Evolutionary conservation across 1,140 invertebrate genomes (phyloP).

Genomic region (Lamellibrachia luymesi): DNA sequence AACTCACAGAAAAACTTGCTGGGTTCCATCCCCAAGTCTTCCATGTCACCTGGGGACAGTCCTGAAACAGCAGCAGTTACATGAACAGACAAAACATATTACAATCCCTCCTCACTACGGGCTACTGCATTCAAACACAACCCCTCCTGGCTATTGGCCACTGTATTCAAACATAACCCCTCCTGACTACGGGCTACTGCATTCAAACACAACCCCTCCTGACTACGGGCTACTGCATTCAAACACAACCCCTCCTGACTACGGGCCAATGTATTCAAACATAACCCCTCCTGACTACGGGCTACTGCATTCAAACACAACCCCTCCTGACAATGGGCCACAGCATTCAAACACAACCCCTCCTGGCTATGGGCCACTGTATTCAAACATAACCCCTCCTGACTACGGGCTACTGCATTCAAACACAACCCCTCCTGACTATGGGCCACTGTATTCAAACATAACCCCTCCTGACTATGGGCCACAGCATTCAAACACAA

Average conservation of each 20-base stretch:
- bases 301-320: neutral
- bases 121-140: neutral
- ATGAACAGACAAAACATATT: neutral
- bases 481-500: too few relatives aligned
- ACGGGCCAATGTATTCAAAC: too few relatives aligned
- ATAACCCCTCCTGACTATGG: neutral
- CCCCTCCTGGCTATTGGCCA: too few relatives aligned
- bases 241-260: too few relatives aligned
- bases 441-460: neutral
- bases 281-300: neutral
- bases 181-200: too few relatives aligned
- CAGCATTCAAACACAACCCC: neutral
- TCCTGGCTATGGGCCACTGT: neutral
- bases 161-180: neutral
- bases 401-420: neutral
- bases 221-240: too few relatives aligned
- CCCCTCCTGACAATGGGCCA: neutral
- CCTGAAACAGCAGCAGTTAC: neutral
- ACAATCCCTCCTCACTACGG: neutral
- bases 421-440: neutral
- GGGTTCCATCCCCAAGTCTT: slow-evolving; percentile 52
- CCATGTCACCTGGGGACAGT: neutral
- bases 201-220: too few relatives aligned
- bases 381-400: neutral
- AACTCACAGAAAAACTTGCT: slow-evolving; percentile 62